Base-by-base conservation (phyloP, 1,140 invertebrate species). In the Lysiphlebus fabarum region DNA sequence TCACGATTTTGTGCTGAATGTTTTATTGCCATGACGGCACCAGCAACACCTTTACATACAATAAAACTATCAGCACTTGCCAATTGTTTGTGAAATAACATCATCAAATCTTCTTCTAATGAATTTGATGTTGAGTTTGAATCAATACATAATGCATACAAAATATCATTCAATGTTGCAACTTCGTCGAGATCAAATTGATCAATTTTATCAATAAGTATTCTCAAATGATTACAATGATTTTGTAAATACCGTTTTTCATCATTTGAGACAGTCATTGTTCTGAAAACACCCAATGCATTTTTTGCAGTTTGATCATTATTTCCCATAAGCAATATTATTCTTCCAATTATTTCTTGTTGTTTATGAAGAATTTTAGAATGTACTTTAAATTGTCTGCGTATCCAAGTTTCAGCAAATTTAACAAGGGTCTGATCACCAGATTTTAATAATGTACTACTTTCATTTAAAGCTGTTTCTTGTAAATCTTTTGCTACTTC, bases 31-130 rank as follows among this genome's bases (percentile, higher is more conserved):
- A 82, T 82, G 4, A 78, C 73, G 40, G 78, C 75, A 48, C 70
- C 77, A 38, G 81, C 65, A 5, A 82, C 76, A 40, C 80, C 81
- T 70, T 75, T 77, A 48, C 73, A 71, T 64, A 79, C 78, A 33
- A 65, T 70, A 79, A 71, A 51, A 17, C 71, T 68, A 45, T 81
- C 78, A 7, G 76, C 71, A 65, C 79, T 82, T 7, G 80, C 79
- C n/a, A 87, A 70, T 64, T 86, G 83, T 62, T 88, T 88, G 43
- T 83, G 81, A 2, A 87, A 70, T 3, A 86, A 56, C 73, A 86
- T 86, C 61, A 80, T 80, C 38, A 87, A 77, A 63, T 86, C 84
- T 65, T 86, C 82, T 54, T 81, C 77, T n/a, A 86, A 69, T 7
- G 75, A 71, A 17, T 77, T 69, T 47, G 80, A 73, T 12, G 74